Evolutionary conservation across 37 sponge, comb jelly and placozoan genomes (phyloP).

Genomic region (Aphrocallistes beatrix): DNA sequence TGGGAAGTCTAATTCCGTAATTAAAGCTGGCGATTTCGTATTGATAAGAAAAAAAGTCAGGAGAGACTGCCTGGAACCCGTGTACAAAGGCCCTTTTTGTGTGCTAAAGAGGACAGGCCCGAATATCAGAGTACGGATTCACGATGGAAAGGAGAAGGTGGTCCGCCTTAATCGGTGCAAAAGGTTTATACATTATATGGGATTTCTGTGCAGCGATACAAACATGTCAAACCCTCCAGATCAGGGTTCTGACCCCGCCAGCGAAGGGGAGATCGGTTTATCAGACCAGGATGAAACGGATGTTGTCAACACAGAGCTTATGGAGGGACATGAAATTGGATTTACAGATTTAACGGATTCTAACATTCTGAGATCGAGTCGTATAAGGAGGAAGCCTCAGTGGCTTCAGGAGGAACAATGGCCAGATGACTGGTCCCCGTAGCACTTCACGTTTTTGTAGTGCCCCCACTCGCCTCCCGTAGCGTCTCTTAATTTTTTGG

Average conservation of each 20-base stretch:
- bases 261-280: neutral
- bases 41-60: neutral
- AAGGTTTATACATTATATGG: neutral
- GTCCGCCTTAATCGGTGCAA: neutral
- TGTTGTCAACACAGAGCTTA: neutral
- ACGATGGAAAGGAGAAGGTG: neutral
- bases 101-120: neutral
- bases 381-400: neutral
- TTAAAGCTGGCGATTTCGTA: conserved; percentile 5
- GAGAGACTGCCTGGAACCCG: neutral
- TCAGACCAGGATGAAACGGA: neutral
- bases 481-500: neutral
- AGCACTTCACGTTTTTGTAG: no score
- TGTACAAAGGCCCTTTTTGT: neutral
- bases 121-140: no score
- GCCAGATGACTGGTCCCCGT: no score
- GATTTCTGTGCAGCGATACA: neutral
- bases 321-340: neutral
- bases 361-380: neutral
- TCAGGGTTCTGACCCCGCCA: neutral
- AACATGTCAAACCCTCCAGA: neutral
- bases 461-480: neutral
- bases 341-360: neutral
- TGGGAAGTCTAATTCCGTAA: neutral
- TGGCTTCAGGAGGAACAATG: neutral